Percentiles rank a stretch among this genome's conserved stretches.
These are phyloP conservation scores for Apogon talboti DNA, from an alignment of 2,797 vertebrate genomes.

Conservation along the genomic window DNA sequence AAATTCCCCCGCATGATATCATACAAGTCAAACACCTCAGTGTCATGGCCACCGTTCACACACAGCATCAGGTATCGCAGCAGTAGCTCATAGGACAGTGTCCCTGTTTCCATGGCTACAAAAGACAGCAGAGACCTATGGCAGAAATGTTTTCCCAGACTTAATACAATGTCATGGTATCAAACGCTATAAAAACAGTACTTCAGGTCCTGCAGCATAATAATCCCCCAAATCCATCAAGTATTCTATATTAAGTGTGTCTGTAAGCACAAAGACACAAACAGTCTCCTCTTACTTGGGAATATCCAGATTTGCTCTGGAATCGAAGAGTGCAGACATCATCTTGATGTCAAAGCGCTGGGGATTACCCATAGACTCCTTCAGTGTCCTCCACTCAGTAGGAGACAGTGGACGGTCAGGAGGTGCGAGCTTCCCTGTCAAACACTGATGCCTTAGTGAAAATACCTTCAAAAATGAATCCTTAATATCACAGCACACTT, in stretches of 20 bases:
- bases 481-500: too few relatives aligned
- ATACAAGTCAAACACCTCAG: slow-evolving; percentile 89
- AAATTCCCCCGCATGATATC: slow-evolving; percentile 90
- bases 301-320: slow-evolving; percentile 79
- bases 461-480: background rate
- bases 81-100: slow-evolving; percentile 86
- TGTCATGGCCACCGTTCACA: slow-evolving; percentile 80
- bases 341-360: slow-evolving; percentile 84
- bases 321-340: slow-evolving; percentile 76
- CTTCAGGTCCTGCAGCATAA: too few relatives aligned
- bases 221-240: too few relatives aligned
- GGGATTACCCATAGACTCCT: slow-evolving; percentile 59
- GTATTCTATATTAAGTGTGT: too few relatives aligned
- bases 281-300: slow-evolving; percentile 82
- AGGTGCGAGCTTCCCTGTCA: slow-evolving; percentile 48
- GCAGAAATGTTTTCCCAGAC: background rate
- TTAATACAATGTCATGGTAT: background rate
- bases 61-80: slow-evolving; percentile 90
- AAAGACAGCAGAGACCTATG: slow-evolving; percentile 88
- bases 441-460: slow-evolving; percentile 17
- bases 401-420: slow-evolving; percentile 82
- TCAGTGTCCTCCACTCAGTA: slow-evolving; percentile 87
- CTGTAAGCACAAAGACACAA: background rate
- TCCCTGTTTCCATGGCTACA: slow-evolving; percentile 84
- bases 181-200: too few relatives aligned